Conservation (phyloP, 2,888 invertebrate genomes). For the Hydriomena furcata region DNA sequence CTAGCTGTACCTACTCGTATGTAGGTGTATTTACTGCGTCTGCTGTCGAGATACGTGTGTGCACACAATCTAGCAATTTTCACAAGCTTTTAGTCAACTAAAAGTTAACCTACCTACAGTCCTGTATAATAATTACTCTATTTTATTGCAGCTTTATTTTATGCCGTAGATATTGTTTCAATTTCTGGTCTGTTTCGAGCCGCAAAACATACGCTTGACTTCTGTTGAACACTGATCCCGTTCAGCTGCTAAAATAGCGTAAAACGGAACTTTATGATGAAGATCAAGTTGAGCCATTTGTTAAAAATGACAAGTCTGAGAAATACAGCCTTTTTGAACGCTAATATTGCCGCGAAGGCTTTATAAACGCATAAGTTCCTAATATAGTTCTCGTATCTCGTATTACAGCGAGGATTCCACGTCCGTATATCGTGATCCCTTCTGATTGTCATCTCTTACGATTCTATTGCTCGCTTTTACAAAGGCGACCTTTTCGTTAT, state of each 20-base stretch:
- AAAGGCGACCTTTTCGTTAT: slow-evolving; percentile 44
- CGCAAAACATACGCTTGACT: no score
- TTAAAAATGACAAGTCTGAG: not conserved
- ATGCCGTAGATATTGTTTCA: no score
- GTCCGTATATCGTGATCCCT: slow-evolving; percentile 39
- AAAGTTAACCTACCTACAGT: no score
- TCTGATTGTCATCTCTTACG: slow-evolving; percentile 47
- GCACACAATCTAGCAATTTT: no score
- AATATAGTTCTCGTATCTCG: slow-evolving; percentile 18
- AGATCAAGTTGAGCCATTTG: no score
- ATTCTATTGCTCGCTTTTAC: slow-evolving; percentile 42
- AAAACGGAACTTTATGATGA: no score
- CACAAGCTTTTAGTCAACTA: no score
- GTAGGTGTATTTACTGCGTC: slow-evolving; percentile 9
- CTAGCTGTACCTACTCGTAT: slow-evolving; percentile 8
- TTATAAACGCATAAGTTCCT: slow-evolving; percentile 11
- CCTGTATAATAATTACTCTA: no score
- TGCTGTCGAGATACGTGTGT: slow-evolving; percentile 6
- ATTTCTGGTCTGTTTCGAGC: no score
- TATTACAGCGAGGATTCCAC: slow-evolving; percentile 16
- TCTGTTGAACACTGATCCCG: no score
- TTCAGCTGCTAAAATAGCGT: no score
- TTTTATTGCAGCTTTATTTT: no score
- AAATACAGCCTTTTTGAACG: not conserved
- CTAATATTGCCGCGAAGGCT: not conserved